Conservation (phyloP, 64 coral and sea anemone genomes). For the Montipora capricornis region DNA sequence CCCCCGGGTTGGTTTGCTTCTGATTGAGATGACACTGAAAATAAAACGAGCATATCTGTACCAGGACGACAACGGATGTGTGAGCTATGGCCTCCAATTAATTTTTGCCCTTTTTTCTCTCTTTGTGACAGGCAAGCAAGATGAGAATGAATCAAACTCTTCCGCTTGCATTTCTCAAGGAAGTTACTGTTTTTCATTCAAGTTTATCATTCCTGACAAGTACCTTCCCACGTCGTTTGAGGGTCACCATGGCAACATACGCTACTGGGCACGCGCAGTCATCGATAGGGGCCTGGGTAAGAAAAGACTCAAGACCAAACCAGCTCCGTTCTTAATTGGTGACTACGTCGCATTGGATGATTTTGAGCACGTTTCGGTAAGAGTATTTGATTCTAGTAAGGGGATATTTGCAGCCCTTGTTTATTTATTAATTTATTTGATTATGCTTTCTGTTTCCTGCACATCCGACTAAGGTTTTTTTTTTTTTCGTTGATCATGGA, state of each 20-base stretch:
- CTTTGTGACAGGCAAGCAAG: background rate
- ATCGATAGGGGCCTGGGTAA: slow-evolving; percentile 70
- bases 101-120: background rate
- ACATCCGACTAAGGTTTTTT: too few species aligned
- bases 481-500: background rate
- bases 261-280: slow-evolving; percentile 87
- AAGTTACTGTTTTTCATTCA: slow-evolving; percentile 74
- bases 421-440: too few species aligned
- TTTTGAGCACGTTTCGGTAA: slow-evolving; percentile 39
- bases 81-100: too few species aligned
- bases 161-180: slow-evolving; percentile 32
- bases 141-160: background rate
- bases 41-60: too few species aligned
- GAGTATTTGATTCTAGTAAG: background rate
- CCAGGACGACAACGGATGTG: too few species aligned
- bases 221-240: slow-evolving; percentile 86
- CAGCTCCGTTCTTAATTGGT: slow-evolving; percentile 19
- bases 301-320: slow-evolving; percentile 24
- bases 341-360: slow-evolving; percentile 38
- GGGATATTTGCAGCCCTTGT: too few species aligned
- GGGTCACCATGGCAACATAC: slow-evolving; percentile 79
- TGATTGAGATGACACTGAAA: too few species aligned
- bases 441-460: too few species aligned
- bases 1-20: too few species aligned
- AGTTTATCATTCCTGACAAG: slow-evolving; percentile 77